phyloP scores from a whole-genome alignment of 2,888 invertebrate species.

The Melinopterus prodromus region DNA sequence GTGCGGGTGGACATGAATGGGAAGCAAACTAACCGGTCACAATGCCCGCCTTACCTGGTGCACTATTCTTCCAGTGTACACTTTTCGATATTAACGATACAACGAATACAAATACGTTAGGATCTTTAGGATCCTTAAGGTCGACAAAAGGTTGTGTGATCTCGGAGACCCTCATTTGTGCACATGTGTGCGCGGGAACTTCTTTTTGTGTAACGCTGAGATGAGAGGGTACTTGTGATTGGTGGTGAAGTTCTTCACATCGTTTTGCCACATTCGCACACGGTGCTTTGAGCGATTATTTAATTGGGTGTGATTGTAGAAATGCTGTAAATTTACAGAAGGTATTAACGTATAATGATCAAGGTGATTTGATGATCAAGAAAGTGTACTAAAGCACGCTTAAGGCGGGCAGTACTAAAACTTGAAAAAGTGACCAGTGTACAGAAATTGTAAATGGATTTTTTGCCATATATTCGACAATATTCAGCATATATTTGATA shows the following conservation, averaged over 20 bases:
- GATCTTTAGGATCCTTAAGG: background rate
- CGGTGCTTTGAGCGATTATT: too few relatives aligned
- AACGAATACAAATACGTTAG: slow-evolving; percentile 19
- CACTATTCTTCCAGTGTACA: slow-evolving; percentile 25
- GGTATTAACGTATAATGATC: too few relatives aligned
- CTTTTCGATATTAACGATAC: slow-evolving; percentile 19
- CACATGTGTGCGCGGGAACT: background rate
- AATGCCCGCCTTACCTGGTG: slow-evolving; percentile 35
- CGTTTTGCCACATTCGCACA: too few relatives aligned
- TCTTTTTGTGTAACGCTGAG: background rate
- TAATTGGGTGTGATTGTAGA: too few relatives aligned
- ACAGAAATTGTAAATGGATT: too few relatives aligned
- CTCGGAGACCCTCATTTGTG: background rate
- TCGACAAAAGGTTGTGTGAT: background rate
- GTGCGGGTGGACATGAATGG: slow-evolving; percentile 42
- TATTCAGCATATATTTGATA: too few relatives aligned
- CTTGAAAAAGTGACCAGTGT: too few relatives aligned
- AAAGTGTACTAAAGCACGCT: too few relatives aligned
- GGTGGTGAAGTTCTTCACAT: background rate
- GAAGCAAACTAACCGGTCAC: slow-evolving; percentile 34
- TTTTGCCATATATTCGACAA: too few relatives aligned
- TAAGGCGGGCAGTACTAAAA: too few relatives aligned
- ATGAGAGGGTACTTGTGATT: background rate
- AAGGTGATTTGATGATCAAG: too few relatives aligned
- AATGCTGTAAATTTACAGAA: too few relatives aligned